phyloP scores from a whole-genome alignment of 2,797 vertebrate species.

The Myotis daubentonii region DNA sequence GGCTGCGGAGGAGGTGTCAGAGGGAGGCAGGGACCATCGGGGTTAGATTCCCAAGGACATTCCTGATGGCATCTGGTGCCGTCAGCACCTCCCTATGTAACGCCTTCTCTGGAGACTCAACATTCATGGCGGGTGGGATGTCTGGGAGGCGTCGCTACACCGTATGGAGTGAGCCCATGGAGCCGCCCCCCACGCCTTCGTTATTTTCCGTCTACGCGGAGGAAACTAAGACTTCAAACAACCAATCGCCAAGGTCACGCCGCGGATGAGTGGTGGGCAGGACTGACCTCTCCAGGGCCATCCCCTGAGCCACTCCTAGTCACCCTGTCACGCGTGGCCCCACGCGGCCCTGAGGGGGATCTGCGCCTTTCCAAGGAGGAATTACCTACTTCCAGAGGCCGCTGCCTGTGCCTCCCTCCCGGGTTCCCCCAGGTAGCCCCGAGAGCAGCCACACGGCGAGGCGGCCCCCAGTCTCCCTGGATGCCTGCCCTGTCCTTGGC shows the following conservation, averaged over 20 bases:
- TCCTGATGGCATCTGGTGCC: not conserved
- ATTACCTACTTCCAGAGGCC: not conserved
- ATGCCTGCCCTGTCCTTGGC: slow-evolving; percentile 35
- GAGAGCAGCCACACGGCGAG: not conserved
- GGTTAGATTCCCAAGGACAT: not conserved
- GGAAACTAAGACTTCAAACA: not conserved
- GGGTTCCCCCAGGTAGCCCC: not conserved
- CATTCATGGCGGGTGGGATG: fast-evolving
- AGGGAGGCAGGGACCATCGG: not conserved
- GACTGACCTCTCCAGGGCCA: not conserved
- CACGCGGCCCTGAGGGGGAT: not conserved
- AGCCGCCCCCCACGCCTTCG: not conserved
- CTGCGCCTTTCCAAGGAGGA: not conserved
- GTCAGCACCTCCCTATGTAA: not conserved
- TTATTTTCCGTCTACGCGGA: not conserved
- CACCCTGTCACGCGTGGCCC: not conserved
- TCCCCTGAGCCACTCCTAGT: not conserved
- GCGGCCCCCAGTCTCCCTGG: not conserved
- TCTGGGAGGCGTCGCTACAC: not conserved
- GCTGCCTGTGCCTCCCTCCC: not conserved
- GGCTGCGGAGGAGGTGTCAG: not conserved
- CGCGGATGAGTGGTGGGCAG: not conserved
- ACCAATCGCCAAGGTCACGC: not conserved
- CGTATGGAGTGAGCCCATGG: not conserved
- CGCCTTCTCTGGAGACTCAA: not conserved